Evolutionary conservation across 2,888 invertebrate genomes (phyloP).

Genomic region (Rhagonycha fulva): DNA sequence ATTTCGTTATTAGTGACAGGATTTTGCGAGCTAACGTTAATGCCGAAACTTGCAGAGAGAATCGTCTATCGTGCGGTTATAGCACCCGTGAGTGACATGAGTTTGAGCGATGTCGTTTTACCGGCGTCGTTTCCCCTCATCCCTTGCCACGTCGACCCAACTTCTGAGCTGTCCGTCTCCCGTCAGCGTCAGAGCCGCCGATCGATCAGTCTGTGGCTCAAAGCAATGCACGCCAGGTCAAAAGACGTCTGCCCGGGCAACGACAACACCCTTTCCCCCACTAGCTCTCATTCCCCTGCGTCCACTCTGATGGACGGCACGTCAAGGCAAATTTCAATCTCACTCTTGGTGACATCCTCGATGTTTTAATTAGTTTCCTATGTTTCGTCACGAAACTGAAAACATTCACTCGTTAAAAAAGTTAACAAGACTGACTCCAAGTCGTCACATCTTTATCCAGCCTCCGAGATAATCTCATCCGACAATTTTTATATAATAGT

Average conservation of each 20-base stretch:
- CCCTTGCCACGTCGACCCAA: constrained; percentile 32
- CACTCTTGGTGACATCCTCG: constrained; percentile 39
- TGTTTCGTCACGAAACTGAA: neutral
- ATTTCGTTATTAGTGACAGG: constrained; percentile 3
- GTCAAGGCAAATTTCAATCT: constrained; percentile 48
- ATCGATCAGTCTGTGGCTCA: constrained; percentile 57
- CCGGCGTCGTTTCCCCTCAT: constrained; percentile 36
- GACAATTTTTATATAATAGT: neutral
- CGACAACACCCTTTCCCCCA: constrained; percentile 45
- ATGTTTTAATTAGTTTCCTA: constrained; percentile 41
- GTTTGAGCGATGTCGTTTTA: constrained; percentile 38
- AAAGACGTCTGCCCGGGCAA: constrained; percentile 57
- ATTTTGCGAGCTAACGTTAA: constrained; percentile 16
- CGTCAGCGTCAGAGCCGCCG: constrained; percentile 54
- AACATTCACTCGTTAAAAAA: neutral
- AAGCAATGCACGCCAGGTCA: constrained; percentile 57
- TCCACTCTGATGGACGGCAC: constrained; percentile 44
- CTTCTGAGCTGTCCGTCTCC: constrained; percentile 55
- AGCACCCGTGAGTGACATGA: constrained; percentile 34
- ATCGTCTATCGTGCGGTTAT: constrained; percentile 30
- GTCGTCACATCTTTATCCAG: neutral
- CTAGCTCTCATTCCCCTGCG: constrained; percentile 38
- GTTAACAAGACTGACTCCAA: neutral
- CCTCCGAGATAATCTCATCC: neutral
- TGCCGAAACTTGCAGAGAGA: constrained; percentile 23